Evolutionary conservation across 1,140 invertebrate species (phyloP), one percentile per base, ranked within the genome.

Genomic region (Zaprionus ornatus): DNA sequence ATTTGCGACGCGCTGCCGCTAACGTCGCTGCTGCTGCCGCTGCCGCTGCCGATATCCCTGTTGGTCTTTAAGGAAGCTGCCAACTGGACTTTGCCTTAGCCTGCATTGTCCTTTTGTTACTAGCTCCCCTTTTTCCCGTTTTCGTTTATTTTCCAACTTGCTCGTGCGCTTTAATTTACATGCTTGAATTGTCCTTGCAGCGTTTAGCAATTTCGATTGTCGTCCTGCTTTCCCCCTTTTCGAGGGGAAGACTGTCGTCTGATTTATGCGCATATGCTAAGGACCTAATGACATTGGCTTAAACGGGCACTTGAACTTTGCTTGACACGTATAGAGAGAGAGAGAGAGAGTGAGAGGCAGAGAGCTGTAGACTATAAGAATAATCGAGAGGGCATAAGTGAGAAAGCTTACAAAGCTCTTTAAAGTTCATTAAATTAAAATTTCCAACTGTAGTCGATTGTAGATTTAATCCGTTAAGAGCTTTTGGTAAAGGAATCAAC

Each of bases 141-240:
- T 42, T n/a, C 40, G 17, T 40, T 63, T 42, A 67, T 60, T 63
- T 52, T 40, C 37, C 72, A 57, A 62, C 68, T 67, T 66, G 45
- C 40, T 64, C 35, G 50, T 40, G 75, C 66, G 79, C 85, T 91
- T 91, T 91, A 84, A 91, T 92, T 92, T 91, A 91, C 87, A 91
- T 91, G 86, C 79, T 91, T 74, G 79, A 91, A 90, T 90, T 91
- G 86, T 87, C 83, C 90, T 85, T 91, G 83, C 90, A 91, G 86
- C 90, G 74, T 83, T 90, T 91, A 91, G 83, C 90, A 80, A 85
- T 90, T 90, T 77, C 65, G 29, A 91, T 91, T 91, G 88, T 91
- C 79, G 40, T 45, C 40, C n/a, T 42, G 15, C 74, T 80, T 55
- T 52, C 65, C 71, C 67, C 40, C 2, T 42, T 77, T 80, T 69